Base-by-base conservation (phyloP, 2,888 invertebrate species). In the Pseudococcus jackbeardsleyi region DNA sequence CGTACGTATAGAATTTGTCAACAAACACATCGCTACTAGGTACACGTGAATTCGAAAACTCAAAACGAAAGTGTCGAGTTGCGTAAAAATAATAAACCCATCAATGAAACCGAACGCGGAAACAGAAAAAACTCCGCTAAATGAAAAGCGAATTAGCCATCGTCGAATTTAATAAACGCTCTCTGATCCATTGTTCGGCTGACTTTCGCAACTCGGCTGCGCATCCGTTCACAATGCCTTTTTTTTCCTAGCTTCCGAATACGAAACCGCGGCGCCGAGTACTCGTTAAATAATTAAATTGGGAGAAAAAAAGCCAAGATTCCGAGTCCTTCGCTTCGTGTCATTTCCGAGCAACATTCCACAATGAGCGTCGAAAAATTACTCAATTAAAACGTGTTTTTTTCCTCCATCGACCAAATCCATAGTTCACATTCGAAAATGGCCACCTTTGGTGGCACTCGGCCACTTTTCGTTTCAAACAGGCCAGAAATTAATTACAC, bases 31-130 rank as follows among this genome's bases (percentile, higher is more conserved):
- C 26, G 26, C 26, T 33, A 3, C 26, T 33, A 3, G 26, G 77
- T 39, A 11, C 42, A 3, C 15, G 79, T n/a, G 19, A 79, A 79
- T 79, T 79, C 15, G 22, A 79, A 79, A 79, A 79, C 42, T 79
- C 79, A 19, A 79, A 79, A 79, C 42, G 79, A 79, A 79, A 79
- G 79, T 42, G 79, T 79, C 42, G n/a, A 3, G 42, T 42, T 79
- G 79, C 42, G 79, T 79, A 79, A 79, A n/a, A n/a, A 79, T 79
- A 79, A 42, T 42, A 72, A 26, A 26, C 42, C 42, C 79, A 79
- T 79, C 79, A 42, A 79, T 79, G 79, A 79, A 79, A 79, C 79
- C 33, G 79, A 79, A 79, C n/a, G 79, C 79, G 79, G 79, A 79
- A 79, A 79, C 79, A 79, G 9, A 59, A 59, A 59, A 59, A 19